Evolutionary conservation across 2,888 invertebrate genomes (phyloP).

Genomic region (Exephanes ischioxanthus): DNA sequence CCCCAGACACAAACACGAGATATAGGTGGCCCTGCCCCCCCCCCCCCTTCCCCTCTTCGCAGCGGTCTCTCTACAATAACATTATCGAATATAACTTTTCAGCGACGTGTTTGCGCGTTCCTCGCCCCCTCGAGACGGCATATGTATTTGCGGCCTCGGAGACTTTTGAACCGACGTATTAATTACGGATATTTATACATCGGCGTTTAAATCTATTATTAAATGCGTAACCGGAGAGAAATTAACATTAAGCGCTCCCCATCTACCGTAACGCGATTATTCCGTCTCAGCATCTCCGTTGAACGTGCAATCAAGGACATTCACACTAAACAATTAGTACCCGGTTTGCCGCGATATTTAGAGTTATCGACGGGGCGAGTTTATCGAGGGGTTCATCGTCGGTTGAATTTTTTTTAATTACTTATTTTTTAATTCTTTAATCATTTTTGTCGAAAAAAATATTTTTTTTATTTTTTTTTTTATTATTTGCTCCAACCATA

Average conservation of each 20-base stretch:
- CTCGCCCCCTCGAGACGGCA: not conserved
- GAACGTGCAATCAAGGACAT: slow-evolving; percentile 26
- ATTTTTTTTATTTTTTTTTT: slow-evolving; percentile 6
- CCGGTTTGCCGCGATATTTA: not conserved
- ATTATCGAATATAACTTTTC: not conserved
- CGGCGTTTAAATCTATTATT: not conserved
- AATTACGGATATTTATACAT: slow-evolving; percentile 5
- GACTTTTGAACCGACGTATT: slow-evolving; percentile 14
- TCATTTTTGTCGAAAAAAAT: slow-evolving; percentile 6
- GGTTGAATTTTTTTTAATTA: slow-evolving; percentile 2
- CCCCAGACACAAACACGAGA: slow-evolving; percentile 38
- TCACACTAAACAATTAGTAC: slow-evolving; percentile 39
- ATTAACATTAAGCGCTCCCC: not conserved
- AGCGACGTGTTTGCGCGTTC: not conserved
- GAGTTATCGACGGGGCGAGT: slow-evolving; percentile 28
- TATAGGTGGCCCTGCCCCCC: not conserved
- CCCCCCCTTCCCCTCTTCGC: not conserved
- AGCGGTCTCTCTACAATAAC: not conserved
- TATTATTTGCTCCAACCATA: not conserved
- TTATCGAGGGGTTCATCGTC: slow-evolving; percentile 38
- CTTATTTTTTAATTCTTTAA: not conserved
- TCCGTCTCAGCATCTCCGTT: slow-evolving; percentile 20
- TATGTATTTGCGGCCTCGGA: slow-evolving; percentile 3
- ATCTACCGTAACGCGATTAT: not conserved
- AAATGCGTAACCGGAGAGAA: not conserved